Evolutionary conservation across 2,797 vertebrate genomes (phyloP), one percentile per base, ranked within the genome.

Genomic region (Phoebastria nigripes): DNA sequence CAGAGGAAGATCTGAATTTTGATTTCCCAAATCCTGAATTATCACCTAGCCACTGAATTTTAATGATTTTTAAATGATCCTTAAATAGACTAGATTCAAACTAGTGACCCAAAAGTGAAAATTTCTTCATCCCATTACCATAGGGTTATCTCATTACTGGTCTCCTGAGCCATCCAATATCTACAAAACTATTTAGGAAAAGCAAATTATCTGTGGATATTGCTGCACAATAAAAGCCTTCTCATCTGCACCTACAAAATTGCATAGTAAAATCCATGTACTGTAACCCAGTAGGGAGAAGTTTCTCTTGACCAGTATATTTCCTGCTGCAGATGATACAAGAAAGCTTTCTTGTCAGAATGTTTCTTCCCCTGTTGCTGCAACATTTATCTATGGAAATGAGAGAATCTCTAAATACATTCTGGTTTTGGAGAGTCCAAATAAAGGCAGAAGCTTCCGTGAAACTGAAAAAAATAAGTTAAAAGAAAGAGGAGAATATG

Each of bases 231-330:
- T 79, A 83, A 96, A 92, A 76, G 5, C 5, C 22, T 82, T 91
- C 71, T 85, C 87, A 82, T 63, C n/a, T 93, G 31, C 41, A 54
- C 20, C 44, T 83, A 80, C 52, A 91, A 85, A 93, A 96, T 67
- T 76, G 19, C n/a, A 55, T 66, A 80, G 65, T 94, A 95, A 96
- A 93, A 85, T 92, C 59, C 87, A 70, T 71, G 51, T 73, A 63
- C 84, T 87, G 81, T 84, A 90, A 90, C 42, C 17, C 3, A 0
- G 7, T 26, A 87, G 17, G 21, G 12, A 59, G 35, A 81, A 41
- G 42, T 58, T 86, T 70, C 37, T 87, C 25, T 82, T 61, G 47
- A 58, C 44, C 21, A 33, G 42, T 35, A 17, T 51, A 39, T 63
- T 79, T 83, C 25, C 49, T 72, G 24, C 12, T 51, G 29, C n/a